Base-by-base conservation (phyloP, 2,888 invertebrate species). In the Prenolepis imparis region DNA sequence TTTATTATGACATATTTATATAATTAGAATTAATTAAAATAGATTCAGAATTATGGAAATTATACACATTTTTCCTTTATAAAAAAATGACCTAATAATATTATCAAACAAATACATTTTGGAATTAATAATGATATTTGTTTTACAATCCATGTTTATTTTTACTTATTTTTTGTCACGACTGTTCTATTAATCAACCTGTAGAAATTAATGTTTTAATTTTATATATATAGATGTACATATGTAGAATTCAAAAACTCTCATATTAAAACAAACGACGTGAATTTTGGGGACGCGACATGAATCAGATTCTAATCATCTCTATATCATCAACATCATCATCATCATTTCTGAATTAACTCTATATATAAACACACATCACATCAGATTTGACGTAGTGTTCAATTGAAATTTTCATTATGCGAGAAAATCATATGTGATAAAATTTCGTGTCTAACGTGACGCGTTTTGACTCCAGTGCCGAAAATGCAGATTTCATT, bases 401-500 rank as follows among this genome's bases (percentile, higher is more conserved):
- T 57, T 77, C 59, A 36, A 80, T 61, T 63, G 70, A 59, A 63
- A 82, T 80, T 87, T 83, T 74, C 66, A 70, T 67, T 67, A 52
- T n/a, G 59, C 57, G 66, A 80, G 72, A 72, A 72, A 84, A 83
- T 41, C 39, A 74, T 59, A 78, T 24, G 21, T 57, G 75, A 87
- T 84, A 89, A 89, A 87, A 68, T 86, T 78, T 80, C 83, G 64
- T n/a, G 39, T 63, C 78, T 81, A 87, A 83, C 80, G 83, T 72
- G 55, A 63, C 72, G 63, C 74, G 72, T 82, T 85, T 87, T 82
- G 82, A 85, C 84, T 77, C 48, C 41, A 15, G 57, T 57, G 59
- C 72, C 88, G 80, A 87, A 85, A 90, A 88, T 90, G 83, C 88
- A 89, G 86, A 89, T 89, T 88, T 88, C 84, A 90, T 90, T 89